These are phyloP conservation scores for Hydriomena furcata DNA, from an alignment of 2,888 invertebrate species.

Conservation along the genomic window DNA sequence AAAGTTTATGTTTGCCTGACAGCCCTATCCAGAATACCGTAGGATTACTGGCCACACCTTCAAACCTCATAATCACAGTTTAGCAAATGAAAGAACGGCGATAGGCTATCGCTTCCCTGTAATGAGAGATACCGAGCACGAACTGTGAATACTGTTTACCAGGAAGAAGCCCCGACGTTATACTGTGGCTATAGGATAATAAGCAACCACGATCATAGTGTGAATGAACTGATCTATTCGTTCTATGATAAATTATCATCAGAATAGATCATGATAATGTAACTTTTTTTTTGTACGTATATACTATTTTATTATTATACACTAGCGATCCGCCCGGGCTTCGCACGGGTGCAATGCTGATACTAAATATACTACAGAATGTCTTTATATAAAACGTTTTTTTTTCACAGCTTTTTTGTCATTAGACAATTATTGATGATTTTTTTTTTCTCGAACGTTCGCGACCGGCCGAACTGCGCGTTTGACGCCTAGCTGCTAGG, in stretches of 20 bases:
- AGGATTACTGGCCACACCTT: slow-evolving; percentile 38
- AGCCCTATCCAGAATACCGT: slow-evolving; percentile 10
- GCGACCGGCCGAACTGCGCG: too few species aligned
- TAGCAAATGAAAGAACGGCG: slow-evolving; percentile 65
- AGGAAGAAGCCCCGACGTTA: slow-evolving; percentile 27
- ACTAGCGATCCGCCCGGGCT: too few species aligned
- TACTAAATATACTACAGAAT: too few species aligned
- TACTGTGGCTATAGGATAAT: slow-evolving; percentile 19
- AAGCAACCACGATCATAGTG: slow-evolving; percentile 18
- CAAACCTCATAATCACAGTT: slow-evolving; percentile 63
- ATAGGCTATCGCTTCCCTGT: slow-evolving; percentile 55
- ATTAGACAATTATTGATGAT: too few species aligned
- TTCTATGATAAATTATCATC: neutral
- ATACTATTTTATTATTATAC: too few species aligned
- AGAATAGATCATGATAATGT: too few species aligned
- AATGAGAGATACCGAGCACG: slow-evolving; percentile 61
- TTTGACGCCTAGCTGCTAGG: too few species aligned
- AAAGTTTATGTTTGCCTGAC: neutral
- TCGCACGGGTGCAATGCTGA: too few species aligned
- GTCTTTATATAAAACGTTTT: too few species aligned
- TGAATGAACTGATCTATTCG: slow-evolving; percentile 24
- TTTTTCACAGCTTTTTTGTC: too few species aligned
- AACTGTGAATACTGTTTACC: slow-evolving; percentile 44
- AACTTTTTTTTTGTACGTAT: too few species aligned
- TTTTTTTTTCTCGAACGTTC: too few species aligned